Evolutionary conservation across 2,888 invertebrate species (phyloP).

Genomic region (Odontothrips loti): DNA sequence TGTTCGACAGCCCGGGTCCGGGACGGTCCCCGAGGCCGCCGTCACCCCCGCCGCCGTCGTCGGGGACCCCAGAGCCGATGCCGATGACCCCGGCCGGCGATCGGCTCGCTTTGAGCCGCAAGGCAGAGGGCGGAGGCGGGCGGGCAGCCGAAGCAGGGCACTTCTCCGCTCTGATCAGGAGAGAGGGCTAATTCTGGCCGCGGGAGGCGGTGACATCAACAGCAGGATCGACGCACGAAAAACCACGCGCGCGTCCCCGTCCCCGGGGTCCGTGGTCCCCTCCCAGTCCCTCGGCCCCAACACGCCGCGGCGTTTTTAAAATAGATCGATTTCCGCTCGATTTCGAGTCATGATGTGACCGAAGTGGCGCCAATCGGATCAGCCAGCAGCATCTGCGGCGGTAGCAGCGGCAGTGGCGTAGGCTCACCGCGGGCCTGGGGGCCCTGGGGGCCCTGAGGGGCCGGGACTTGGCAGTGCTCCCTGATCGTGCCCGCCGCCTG

Average conservation of each 20-base stretch:
- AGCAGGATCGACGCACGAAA: background rate
- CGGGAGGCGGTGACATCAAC: background rate
- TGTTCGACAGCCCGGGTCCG: background rate
- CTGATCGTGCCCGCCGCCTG: background rate
- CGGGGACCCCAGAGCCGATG: background rate
- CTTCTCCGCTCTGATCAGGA: background rate
- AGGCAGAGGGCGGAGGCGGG: background rate
- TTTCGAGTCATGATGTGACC: background rate
- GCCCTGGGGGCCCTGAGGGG: background rate
- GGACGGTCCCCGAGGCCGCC: background rate
- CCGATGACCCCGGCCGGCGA: no score
- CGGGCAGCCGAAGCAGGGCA: no score
- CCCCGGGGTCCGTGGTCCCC: background rate
- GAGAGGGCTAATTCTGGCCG: background rate
- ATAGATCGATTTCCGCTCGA: slow-evolving; percentile 21
- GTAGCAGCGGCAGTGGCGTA: background rate
- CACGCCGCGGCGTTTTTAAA: background rate
- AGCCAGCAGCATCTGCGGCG: background rate
- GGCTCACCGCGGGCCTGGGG: no score
- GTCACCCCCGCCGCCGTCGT: background rate
- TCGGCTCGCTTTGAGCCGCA: no score
- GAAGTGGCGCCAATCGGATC: background rate
- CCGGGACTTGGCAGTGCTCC: background rate
- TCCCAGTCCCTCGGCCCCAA: background rate
- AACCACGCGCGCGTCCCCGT: no score